These are phyloP conservation scores for Peromyscus polionotus DNA, from an alignment of 2,113 vertebrate species.

Conservation along the genomic window DNA sequence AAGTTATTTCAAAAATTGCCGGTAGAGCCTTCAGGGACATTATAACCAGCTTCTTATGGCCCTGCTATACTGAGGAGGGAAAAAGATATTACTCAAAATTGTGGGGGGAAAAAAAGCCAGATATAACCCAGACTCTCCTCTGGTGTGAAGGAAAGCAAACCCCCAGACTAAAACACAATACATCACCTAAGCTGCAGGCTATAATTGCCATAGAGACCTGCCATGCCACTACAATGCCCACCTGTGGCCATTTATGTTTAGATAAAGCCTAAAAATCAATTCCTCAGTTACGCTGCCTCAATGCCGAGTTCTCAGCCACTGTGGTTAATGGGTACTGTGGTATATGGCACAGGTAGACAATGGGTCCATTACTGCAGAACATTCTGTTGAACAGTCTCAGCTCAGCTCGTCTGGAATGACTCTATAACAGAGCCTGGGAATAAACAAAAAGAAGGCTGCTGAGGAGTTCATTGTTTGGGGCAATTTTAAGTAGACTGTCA, in stretches of 20 bases:
- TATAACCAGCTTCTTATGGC: background rate
- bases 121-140: background rate
- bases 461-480: background rate
- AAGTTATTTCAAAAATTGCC: background rate
- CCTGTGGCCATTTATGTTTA: background rate
- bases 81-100: slow-evolving; percentile 31
- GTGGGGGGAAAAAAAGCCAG: background rate
- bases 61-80: background rate
- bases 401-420: background rate
- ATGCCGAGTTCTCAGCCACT: background rate
- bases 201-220: background rate
- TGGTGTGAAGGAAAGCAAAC: background rate
- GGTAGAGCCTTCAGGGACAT: background rate
- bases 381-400: background rate
- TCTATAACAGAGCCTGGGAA: background rate
- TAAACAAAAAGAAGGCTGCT: background rate
- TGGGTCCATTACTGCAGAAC: background rate
- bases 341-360: background rate
- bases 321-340: background rate
- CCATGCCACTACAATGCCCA: background rate
- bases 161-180: background rate
- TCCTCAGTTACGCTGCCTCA: background rate
- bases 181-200: background rate
- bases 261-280: background rate
- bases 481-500: background rate